Evolutionary conservation across 2,797 vertebrate species (phyloP).

Genomic region (Sebastes trivittatus): DNA sequence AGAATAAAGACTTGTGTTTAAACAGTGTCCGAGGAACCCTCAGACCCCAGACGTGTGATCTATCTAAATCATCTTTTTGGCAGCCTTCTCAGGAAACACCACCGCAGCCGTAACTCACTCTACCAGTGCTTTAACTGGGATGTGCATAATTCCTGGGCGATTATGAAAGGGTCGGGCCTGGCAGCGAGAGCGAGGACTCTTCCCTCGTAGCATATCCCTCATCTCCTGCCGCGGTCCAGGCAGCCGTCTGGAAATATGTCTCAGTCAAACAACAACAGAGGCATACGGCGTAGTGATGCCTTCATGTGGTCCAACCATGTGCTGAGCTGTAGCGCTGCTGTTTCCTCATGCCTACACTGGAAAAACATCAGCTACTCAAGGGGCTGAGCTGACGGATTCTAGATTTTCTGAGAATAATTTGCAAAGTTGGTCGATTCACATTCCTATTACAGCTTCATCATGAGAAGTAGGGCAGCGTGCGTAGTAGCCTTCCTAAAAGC

Average conservation of each 20-base stretch:
- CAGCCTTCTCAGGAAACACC: slow-evolving; percentile 65
- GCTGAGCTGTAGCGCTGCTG: slow-evolving; percentile 47
- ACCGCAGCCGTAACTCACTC: slow-evolving; percentile 66
- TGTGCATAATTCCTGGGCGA: slow-evolving; percentile 71
- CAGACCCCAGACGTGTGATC: slow-evolving; percentile 71
- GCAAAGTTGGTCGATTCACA: slow-evolving; percentile 1
- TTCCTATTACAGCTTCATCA: slow-evolving; percentile 4
- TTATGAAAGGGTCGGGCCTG: slow-evolving; percentile 68
- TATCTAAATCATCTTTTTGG: slow-evolving; percentile 77
- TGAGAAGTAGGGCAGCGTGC: not conserved
- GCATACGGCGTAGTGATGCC: slow-evolving; percentile 42
- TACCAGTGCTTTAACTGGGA: slow-evolving; percentile 60
- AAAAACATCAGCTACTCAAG: slow-evolving; percentile 51
- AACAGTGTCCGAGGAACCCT: slow-evolving; percentile 73
- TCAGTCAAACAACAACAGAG: slow-evolving; percentile 72
- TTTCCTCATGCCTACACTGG: slow-evolving; percentile 57
- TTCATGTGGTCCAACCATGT: slow-evolving; percentile 67
- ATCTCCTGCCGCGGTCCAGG: slow-evolving; percentile 56
- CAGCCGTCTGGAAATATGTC: slow-evolving; percentile 76
- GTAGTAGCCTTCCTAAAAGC: not conserved
- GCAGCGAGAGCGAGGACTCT: slow-evolving; percentile 46
- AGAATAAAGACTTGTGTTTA: slow-evolving; percentile 68
- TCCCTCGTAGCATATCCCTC: slow-evolving; percentile 58
- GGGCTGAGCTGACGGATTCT: slow-evolving; percentile 29
- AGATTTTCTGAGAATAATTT: slow-evolving; percentile 22